Evolutionary conservation across 2,888 invertebrate genomes (phyloP), one percentile per base, ranked within the genome.

Genomic region (Nemoura dubitans): DNA sequence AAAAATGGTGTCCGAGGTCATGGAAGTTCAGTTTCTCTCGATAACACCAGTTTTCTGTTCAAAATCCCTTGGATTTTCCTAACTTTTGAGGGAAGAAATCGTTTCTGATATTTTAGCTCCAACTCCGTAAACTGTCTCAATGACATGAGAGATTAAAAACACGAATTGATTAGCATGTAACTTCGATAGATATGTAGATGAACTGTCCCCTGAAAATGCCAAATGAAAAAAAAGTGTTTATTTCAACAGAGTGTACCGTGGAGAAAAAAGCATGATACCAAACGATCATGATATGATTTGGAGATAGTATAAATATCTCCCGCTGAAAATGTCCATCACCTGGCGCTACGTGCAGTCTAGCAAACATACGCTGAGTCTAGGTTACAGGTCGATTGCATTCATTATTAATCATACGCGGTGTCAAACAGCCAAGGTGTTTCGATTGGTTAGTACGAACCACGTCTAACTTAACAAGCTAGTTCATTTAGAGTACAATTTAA

Each of bases 401-500:
- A 59, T 59, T 59, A 59, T 59, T 59, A 59, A 59, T 59, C 59
- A 59, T 2, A 59, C 16, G 2, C 59, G 21, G 59, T 59, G 59
- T 59, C 59, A 21, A 59, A 59, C 16, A 21, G 59, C 3, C 59
- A 14, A 59, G 3, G 59, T 59, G 59, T 59, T 59, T 59, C 21
- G 21, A 3, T 2, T 21, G 59, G 59, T 21, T 14, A 21, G 59
- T 59, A 59, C 59, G 14, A 7, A 10, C 1, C 59, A 59, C 59
- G 59, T 59, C 59, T 14, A 21, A 59, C 59, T 21, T 59, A 59
- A 59, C 59, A 59, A 59, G 59, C 59, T 59, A 59, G 59, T 59
- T 59, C 59, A 59, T 59, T 59, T 59, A 59, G 59, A 59, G 59
- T 59, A 59, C 59, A 59, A 59, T 59, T 59, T 59, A 59, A 59